Percentiles rank a stretch among this genome's conserved stretches.
phyloP scores from a whole-genome alignment of 2,113 vertebrate species.

The Tragelaphus strepsiceros region DNA sequence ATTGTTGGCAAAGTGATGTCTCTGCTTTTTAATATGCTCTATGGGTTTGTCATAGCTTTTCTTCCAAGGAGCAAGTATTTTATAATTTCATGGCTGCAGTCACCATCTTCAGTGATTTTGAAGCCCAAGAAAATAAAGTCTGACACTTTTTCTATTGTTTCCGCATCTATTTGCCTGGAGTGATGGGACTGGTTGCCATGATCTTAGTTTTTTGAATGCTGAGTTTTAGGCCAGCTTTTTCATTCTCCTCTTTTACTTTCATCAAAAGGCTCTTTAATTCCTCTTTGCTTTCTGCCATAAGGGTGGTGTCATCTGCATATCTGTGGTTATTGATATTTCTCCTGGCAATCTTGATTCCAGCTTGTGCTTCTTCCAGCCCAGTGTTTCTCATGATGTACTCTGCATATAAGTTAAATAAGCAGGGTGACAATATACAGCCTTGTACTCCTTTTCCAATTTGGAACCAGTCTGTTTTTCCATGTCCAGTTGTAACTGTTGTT shows the following conservation, averaged over 20 bases:
- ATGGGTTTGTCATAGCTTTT: neutral
- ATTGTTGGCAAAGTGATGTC: neutral
- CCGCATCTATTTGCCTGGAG: neutral
- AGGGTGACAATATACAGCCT: neutral
- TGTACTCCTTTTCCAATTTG: neutral
- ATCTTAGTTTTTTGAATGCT: neutral
- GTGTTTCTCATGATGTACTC: neutral
- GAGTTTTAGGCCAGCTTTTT: neutral
- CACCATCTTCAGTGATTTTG: neutral
- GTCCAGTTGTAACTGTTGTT: neutral
- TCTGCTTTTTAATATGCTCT: neutral
- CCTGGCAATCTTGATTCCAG: neutral
- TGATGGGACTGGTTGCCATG: neutral
- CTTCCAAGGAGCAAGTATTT: neutral
- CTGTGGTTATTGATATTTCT: neutral
- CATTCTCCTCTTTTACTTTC: neutral
- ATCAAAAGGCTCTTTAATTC: neutral
- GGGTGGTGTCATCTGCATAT: neutral
- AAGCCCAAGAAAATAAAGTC: neutral
- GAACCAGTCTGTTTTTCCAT: neutral
- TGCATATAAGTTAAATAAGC: neutral
- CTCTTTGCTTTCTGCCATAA: neutral
- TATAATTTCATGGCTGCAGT: neutral
- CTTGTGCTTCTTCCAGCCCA: neutral
- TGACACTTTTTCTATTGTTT: neutral